phyloP scores from a whole-genome alignment of 2,888 invertebrate species.

The Drosophila atroscutellata region DNA sequence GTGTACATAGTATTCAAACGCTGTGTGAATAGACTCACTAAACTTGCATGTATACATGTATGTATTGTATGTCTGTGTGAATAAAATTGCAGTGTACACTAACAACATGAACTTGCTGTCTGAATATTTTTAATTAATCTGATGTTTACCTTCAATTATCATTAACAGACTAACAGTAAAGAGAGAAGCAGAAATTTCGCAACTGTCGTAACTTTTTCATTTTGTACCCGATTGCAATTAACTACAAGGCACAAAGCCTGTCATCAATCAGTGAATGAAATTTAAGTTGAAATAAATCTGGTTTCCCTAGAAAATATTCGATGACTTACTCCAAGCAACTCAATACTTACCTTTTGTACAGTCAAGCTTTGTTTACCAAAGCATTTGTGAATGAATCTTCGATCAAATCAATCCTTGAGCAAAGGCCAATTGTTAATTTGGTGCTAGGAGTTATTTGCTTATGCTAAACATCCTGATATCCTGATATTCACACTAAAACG shows the following conservation, averaged over 20 bases:
- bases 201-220: background rate
- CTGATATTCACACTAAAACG: no score
- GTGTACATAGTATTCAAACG: background rate
- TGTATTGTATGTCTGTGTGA: background rate
- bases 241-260: background rate
- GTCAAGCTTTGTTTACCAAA: background rate
- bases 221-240: background rate
- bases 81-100: conserved; percentile 4
- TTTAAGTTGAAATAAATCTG: background rate
- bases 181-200: background rate
- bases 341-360: background rate
- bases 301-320: background rate
- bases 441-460: no score
- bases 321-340: background rate
- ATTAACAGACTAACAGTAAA: background rate
- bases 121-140: conserved; percentile 2
- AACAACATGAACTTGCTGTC: background rate
- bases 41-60: background rate
- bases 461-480: no score
- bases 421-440: background rate
- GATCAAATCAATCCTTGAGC: background rate
- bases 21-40: conserved; percentile 2
- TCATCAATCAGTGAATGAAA: background rate
- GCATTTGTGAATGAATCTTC: background rate
- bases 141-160: conserved; percentile 1